Conservation (phyloP, 2,113 vertebrate species). For the Melanotaenia duboulayi region DNA sequence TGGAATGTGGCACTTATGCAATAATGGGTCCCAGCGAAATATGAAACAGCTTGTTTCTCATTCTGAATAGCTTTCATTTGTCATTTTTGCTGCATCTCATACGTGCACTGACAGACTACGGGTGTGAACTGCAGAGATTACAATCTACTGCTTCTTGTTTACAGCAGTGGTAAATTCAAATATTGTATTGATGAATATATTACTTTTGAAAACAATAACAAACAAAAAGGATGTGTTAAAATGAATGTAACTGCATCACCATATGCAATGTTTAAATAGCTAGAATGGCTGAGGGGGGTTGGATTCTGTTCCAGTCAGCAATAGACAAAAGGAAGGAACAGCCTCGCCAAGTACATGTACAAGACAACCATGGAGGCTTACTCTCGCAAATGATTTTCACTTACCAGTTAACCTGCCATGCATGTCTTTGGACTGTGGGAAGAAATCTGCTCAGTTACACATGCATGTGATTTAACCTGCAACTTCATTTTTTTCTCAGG, state of each 20-base stretch:
- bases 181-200: constrained; percentile 3
- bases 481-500: too few relatives aligned
- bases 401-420: background rate
- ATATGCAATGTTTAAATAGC: background rate
- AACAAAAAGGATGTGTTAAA: background rate
- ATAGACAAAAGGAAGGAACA: background rate
- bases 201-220: background rate
- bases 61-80: constrained; percentile 49
- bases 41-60: constrained; percentile 40
- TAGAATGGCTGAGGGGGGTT: background rate
- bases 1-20: constrained; percentile 11
- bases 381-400: background rate
- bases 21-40: constrained; percentile 34
- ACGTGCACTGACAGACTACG: constrained; percentile 13
- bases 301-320: background rate
- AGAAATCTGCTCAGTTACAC: background rate
- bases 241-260: background rate
- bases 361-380: background rate
- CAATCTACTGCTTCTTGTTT: constrained; percentile 14
- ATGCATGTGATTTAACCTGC: too few relatives aligned
- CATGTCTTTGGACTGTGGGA: background rate
- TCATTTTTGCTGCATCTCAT: constrained; percentile 25
- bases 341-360: background rate
- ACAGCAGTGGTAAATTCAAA: background rate
- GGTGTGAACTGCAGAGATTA: constrained; percentile 13